Percentiles rank a stretch among this genome's conserved stretches.
phyloP scores from a whole-genome alignment of 2,888 invertebrate species.

The Cephus spinipes region DNA sequence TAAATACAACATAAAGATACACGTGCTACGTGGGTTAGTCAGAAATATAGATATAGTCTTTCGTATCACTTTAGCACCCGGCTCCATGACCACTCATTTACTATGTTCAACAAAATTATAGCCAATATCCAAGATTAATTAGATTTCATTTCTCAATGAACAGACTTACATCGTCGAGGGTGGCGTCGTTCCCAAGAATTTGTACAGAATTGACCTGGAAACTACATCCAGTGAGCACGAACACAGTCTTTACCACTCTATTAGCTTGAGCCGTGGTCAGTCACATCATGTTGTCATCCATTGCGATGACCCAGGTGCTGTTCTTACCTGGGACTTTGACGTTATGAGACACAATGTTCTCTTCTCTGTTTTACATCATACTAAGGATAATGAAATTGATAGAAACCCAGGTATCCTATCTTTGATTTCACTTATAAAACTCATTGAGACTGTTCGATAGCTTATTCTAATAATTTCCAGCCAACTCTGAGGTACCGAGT shows the following conservation, averaged over 20 bases:
- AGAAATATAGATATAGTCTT: background rate
- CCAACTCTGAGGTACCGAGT: background rate
- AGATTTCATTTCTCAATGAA: conserved; percentile 33
- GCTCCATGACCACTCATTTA: background rate
- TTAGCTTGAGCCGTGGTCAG: conserved; percentile 77
- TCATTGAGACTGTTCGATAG: background rate
- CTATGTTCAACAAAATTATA: background rate
- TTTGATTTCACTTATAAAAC: background rate
- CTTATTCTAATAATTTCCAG: background rate
- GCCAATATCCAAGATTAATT: background rate
- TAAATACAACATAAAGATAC: background rate
- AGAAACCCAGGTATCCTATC: conserved; percentile 16
- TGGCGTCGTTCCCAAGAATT: conserved; percentile 87
- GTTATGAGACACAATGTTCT: conserved; percentile 89
- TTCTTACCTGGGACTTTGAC: conserved; percentile 97
- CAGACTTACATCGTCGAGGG: conserved; percentile 89
- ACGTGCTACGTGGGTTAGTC: background rate
- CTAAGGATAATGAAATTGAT: conserved; percentile 29
- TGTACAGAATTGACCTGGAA: conserved; percentile 73
- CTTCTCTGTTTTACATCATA: conserved; percentile 78
- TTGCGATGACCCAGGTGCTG: conserved; percentile 87
- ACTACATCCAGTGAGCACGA: conserved; percentile 67
- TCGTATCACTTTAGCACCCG: background rate
- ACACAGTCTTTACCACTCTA: conserved; percentile 79
- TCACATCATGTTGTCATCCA: conserved; percentile 82